Evolutionary conservation across 2,797 vertebrate species (phyloP).

Genomic region (Enteromius trimaculatus): DNA sequence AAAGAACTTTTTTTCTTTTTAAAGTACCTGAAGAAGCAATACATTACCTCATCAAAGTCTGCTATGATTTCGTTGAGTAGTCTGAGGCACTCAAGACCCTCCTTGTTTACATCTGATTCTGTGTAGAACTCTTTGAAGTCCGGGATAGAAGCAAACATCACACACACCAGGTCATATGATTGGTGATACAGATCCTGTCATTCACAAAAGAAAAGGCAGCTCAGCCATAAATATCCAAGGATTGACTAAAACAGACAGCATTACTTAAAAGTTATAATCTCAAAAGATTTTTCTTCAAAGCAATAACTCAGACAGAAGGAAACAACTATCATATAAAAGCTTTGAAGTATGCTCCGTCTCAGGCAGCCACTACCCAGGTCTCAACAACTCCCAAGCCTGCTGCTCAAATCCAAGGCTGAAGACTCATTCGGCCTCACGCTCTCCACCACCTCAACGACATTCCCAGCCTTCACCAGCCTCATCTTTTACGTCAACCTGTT

Average conservation of each 20-base stretch:
- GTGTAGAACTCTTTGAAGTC: constrained; percentile 99
- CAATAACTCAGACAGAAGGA: background rate
- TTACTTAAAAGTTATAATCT: constrained; percentile 16
- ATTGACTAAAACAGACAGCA: background rate
- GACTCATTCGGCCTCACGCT: too few relatives aligned
- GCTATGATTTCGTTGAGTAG: constrained; percentile 97
- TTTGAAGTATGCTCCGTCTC: too few relatives aligned
- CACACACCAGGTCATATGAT: constrained; percentile 95
- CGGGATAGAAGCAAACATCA: constrained; percentile 98
- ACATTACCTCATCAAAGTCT: constrained; percentile 93
- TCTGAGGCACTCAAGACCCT: constrained; percentile 94
- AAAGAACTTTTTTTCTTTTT: background rate
- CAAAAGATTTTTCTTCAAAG: background rate
- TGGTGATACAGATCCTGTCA: constrained; percentile 94
- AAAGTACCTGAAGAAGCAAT: constrained; percentile 13
- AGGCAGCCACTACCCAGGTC: too few relatives aligned
- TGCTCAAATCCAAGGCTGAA: too few relatives aligned
- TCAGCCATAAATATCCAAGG: background rate
- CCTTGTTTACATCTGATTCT: constrained; percentile 97
- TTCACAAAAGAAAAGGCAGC: constrained; percentile 36
- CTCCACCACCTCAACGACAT: too few relatives aligned
- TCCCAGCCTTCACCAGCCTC: too few relatives aligned
- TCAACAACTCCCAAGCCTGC: too few relatives aligned
- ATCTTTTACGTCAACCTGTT: too few relatives aligned
- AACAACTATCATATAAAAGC: background rate